These are phyloP conservation scores for Pipistrellus pygmaeus DNA, from an alignment of 2,797 vertebrate species.

Conservation along the genomic window DNA sequence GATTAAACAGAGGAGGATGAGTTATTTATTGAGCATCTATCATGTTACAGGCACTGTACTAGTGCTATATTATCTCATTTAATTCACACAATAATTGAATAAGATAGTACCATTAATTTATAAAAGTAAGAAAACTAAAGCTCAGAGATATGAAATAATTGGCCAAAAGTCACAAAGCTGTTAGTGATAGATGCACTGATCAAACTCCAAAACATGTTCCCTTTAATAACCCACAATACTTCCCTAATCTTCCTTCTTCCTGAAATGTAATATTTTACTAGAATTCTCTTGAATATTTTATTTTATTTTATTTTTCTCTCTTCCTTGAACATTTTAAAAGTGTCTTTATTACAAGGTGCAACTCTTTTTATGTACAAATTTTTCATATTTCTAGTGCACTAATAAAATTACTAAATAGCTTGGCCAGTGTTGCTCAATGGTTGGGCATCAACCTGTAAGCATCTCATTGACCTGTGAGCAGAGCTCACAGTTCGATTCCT, in stretches of 20 bases:
- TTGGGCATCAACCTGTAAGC: no score
- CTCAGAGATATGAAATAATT: constrained; percentile 57
- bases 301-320: no score
- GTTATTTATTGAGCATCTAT: neutral
- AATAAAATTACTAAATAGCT: constrained; percentile 4
- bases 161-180: constrained; percentile 33
- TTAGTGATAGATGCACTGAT: neutral
- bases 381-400: neutral
- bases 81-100: constrained; percentile 38
- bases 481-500: no score
- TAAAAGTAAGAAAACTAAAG: constrained; percentile 54
- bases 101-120: constrained; percentile 47
- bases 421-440: no score
- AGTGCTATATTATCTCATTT: constrained; percentile 5
- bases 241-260: constrained; percentile 8
- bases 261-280: constrained; percentile 43
- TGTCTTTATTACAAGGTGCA: constrained; percentile 24
- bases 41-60: constrained; percentile 31
- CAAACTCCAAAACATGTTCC: constrained; percentile 15
- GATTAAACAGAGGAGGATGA: constrained; percentile 5
- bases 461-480: no score
- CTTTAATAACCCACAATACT: neutral
- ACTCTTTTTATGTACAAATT: constrained; percentile 2
- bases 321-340: constrained; percentile 34
- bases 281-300: neutral